phyloP scores from a whole-genome alignment of 2,888 invertebrate genomes.

The Sinopyrophorus schimmeli region DNA sequence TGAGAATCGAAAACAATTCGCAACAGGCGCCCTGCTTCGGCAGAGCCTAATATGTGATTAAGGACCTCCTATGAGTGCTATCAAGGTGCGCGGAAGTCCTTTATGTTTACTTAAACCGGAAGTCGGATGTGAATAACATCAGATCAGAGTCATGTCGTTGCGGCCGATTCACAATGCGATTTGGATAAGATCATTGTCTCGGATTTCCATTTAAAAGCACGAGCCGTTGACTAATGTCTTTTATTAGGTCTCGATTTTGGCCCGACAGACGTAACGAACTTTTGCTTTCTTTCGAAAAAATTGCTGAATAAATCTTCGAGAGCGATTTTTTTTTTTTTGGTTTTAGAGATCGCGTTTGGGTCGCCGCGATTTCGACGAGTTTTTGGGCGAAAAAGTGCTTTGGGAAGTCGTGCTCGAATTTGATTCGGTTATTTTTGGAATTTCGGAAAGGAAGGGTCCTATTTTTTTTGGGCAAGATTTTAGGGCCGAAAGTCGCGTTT shows the following conservation, averaged over 20 bases:
- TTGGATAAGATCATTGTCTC: conserved; percentile 39
- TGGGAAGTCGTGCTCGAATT: too few relatives aligned
- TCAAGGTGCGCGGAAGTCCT: conserved; percentile 55
- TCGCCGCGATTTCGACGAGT: too few relatives aligned
- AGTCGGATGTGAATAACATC: conserved; percentile 49
- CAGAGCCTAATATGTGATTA: conserved; percentile 51
- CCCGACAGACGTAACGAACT: conserved; percentile 5
- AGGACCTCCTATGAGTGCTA: conserved; percentile 48
- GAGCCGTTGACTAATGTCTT: conserved; percentile 27
- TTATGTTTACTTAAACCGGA: conserved; percentile 51
- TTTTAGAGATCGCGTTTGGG: too few relatives aligned
- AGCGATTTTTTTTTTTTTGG: too few relatives aligned
- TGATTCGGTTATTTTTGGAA: too few relatives aligned
- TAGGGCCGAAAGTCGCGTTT: too few relatives aligned
- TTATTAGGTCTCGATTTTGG: too few relatives aligned
- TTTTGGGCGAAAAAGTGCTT: too few relatives aligned
- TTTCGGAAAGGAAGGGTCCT: too few relatives aligned
- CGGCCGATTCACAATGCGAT: conserved; percentile 38
- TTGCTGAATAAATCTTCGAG: too few relatives aligned
- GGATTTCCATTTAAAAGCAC: conserved; percentile 29
- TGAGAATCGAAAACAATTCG: conserved; percentile 44
- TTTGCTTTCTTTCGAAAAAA: not conserved
- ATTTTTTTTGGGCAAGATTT: too few relatives aligned
- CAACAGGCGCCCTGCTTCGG: conserved; percentile 49
- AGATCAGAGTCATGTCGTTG: conserved; percentile 52